A percentile compares a stretch with the other conserved stretches of the same genome.
phyloP scores from a whole-genome alignment of 2,113 vertebrate genomes.

The Nothocercus nigrocapillus region DNA sequence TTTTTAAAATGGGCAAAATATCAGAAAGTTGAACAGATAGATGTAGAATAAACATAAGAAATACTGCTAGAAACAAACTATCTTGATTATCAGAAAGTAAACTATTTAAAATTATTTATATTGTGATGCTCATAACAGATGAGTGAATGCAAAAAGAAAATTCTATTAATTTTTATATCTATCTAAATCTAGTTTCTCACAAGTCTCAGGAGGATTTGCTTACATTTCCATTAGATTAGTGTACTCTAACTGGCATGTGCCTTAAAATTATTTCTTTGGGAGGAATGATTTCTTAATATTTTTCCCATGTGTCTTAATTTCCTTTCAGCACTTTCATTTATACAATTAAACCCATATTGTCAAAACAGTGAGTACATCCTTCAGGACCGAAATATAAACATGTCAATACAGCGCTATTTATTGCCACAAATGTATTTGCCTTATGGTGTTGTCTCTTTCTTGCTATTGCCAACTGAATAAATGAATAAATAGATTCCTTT shows the following conservation, averaged over 20 bases:
- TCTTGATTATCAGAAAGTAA: neutral
- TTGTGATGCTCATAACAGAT: neutral
- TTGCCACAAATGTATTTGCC: neutral
- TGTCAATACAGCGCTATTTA: neutral
- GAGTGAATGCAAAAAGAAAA: neutral
- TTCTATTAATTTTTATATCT: neutral
- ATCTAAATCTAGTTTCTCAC: neutral
- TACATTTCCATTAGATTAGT: neutral
- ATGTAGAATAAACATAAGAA: neutral
- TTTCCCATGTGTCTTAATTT: neutral
- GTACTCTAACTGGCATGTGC: neutral
- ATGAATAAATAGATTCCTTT: neutral
- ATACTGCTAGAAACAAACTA: neutral
- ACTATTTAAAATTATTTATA: neutral
- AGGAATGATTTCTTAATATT: neutral
- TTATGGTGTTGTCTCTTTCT: neutral
- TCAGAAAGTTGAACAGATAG: neutral
- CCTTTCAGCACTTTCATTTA: neutral
- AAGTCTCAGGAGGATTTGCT: neutral
- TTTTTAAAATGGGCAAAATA: neutral
- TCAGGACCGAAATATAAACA: neutral
- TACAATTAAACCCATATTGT: neutral
- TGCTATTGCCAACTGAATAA: neutral
- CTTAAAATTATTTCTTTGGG: neutral
- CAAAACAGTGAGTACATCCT: neutral